Percentiles rank a stretch among this genome's conserved stretches.
Conservation (phyloP, 2,113 vertebrate species). For the Mesitornis unicolor region DNA sequence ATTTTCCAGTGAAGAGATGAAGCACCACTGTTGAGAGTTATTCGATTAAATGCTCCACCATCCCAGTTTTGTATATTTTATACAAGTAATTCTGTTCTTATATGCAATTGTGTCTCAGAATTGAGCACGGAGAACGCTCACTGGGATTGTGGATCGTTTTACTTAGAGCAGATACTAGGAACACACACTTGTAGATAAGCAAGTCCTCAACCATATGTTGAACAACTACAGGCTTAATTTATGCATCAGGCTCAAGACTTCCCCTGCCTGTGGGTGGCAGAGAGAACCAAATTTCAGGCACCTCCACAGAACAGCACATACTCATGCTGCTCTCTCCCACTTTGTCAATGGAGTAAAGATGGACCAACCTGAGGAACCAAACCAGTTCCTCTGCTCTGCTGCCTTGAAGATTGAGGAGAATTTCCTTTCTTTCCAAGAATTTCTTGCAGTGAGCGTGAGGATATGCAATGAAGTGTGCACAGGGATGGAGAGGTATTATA, state of each 20-base stretch:
- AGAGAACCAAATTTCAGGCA: not conserved
- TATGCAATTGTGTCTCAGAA: not conserved
- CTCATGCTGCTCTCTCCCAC: not conserved
- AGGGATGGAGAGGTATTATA: not conserved
- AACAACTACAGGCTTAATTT: not conserved
- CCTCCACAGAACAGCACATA: not conserved
- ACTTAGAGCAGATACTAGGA: not conserved
- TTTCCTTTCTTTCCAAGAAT: no score
- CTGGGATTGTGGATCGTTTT: not conserved
- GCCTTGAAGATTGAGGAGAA: not conserved
- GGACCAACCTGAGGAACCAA: rapidly evolving
- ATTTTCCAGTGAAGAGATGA: not conserved
- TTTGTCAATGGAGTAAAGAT: not conserved
- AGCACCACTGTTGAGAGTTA: not conserved
- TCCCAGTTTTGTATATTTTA: not conserved
- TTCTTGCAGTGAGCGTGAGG: not conserved
- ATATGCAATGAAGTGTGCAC: not conserved
- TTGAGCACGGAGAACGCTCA: not conserved
- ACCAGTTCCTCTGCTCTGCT: not conserved
- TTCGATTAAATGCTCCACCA: not conserved
- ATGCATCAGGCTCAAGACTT: not conserved
- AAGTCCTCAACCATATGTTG: not conserved
- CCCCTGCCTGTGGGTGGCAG: not conserved
- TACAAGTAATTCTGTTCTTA: not conserved
- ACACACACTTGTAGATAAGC: not conserved